Percentiles rank a stretch among this genome's conserved stretches.
These are phyloP conservation scores for Drosophila kohkoa DNA, from an alignment of 1,140 invertebrate species.

Conservation along the genomic window DNA sequence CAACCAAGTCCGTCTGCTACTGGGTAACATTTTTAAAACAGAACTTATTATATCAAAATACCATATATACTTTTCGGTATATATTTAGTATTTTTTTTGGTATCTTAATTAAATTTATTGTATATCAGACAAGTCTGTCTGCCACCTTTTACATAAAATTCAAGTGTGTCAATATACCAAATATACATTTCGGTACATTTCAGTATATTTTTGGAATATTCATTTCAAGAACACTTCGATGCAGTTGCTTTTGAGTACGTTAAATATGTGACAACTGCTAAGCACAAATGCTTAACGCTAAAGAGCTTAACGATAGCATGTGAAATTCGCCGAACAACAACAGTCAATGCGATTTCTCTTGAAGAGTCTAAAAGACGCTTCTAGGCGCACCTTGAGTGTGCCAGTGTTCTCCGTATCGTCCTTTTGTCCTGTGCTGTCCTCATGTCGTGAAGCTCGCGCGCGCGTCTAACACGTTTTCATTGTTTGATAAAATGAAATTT, in stretches of 20 bases:
- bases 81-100: no score
- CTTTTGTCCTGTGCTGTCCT: conserved; percentile 14
- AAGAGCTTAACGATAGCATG: conserved; percentile 25
- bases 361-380: conserved; percentile 18
- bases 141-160: no score
- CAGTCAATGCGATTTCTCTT: conserved; percentile 25
- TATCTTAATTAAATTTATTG: no score
- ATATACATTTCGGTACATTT: no score
- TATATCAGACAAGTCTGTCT: no score
- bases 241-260: background rate
- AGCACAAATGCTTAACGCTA: conserved; percentile 15
- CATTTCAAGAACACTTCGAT: no score
- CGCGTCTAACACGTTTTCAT: conserved; percentile 72
- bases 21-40: no score
- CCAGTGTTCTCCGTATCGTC: background rate
- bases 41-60: no score
- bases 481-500: conserved; percentile 82
- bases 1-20: no score
- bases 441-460: background rate
- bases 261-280: background rate
- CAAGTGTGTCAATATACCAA: no score
- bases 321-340: conserved; percentile 7
- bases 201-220: no score
- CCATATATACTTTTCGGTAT: no score
- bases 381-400: conserved; percentile 29